phyloP scores from a whole-genome alignment of 1,140 invertebrate species.

The Triops longicaudatus region DNA sequence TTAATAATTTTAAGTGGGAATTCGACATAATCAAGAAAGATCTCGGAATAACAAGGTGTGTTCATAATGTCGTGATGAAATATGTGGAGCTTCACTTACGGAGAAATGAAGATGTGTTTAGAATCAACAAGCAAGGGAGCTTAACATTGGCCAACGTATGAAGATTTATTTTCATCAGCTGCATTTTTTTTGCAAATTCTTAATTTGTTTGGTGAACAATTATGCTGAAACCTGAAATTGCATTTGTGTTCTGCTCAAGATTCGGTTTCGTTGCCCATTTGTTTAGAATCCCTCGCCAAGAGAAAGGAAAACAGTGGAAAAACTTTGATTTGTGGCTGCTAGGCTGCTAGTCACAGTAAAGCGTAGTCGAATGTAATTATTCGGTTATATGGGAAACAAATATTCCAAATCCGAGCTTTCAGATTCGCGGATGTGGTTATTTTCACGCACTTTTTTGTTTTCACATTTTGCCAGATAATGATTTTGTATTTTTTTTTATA shows the following conservation, averaged over 20 bases:
- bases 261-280: neutral
- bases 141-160: neutral
- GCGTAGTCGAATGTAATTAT: neutral
- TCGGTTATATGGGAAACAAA: neutral
- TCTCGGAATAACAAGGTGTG: constrained; percentile 3
- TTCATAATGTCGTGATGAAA: constrained; percentile 1
- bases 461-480: neutral
- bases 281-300: neutral
- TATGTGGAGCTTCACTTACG: neutral
- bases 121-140: neutral
- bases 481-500: constrained; percentile 10
- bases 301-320: neutral
- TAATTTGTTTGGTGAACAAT: neutral
- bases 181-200: neutral
- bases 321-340: neutral
- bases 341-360: neutral
- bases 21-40: neutral
- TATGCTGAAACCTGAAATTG: neutral
- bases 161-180: neutral
- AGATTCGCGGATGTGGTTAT: neutral
- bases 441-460: neutral
- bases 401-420: neutral
- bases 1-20: neutral
- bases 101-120: neutral
- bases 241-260: constrained; percentile 15